Conservation (phyloP, 30 jellyfish, hydroid and myxozoan species). For the Sanderia malayensis region DNA sequence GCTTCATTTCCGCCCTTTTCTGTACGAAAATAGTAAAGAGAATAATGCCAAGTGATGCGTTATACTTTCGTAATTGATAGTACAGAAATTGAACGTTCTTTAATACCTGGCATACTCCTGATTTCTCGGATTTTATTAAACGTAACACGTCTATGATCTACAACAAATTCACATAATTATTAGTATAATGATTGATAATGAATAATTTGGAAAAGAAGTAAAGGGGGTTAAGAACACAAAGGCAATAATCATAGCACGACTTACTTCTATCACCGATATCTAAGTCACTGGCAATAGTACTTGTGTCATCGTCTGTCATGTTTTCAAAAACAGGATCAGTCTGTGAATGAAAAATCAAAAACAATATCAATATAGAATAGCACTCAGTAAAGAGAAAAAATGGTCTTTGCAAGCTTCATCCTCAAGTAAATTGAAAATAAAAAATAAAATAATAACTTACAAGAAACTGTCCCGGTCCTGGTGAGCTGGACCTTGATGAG, state of each 20-base stretch:
- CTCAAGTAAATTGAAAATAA: conserved; percentile 1
- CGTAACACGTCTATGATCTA: conserved; percentile 63
- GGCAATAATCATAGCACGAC: too few relatives aligned
- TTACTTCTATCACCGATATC: conserved; percentile 69
- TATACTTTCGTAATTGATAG: too few relatives aligned
- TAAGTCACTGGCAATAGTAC: conserved; percentile 68
- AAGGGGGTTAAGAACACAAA: too few relatives aligned
- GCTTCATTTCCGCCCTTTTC: conserved; percentile 71
- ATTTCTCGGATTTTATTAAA: conserved; percentile 80
- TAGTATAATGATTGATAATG: too few relatives aligned
- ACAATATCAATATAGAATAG: too few relatives aligned
- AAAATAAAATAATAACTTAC: conserved; percentile 32
- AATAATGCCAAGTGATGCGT: too few relatives aligned
- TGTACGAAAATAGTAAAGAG: too few relatives aligned
- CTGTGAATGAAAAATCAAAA: conserved; percentile 40
- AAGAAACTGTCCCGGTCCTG: conserved; percentile 36
- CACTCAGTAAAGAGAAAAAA: background rate
- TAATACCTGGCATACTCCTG: conserved; percentile 67
- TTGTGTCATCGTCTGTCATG: conserved; percentile 95
- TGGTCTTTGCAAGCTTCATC: background rate
- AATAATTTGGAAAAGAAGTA: too few relatives aligned
- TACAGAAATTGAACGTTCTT: too few relatives aligned
- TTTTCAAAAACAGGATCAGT: conserved; percentile 84
- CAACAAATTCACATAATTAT: too few relatives aligned
- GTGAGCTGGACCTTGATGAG: conserved; percentile 66